phyloP scores from a whole-genome alignment of 2,113 vertebrate species.

The Sclerurus mexicanus region DNA sequence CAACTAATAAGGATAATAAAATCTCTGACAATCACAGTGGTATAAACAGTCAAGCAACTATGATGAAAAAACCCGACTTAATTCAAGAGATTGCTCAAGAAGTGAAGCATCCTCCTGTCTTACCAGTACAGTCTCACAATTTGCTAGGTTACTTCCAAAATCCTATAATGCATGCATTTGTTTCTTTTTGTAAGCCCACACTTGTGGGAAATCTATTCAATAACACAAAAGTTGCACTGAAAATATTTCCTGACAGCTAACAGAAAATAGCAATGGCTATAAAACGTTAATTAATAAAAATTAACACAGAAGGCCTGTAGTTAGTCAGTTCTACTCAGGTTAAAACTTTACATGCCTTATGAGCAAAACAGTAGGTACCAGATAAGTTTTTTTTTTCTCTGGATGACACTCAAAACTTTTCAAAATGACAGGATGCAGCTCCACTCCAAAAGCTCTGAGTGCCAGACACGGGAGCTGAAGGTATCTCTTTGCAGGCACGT shows the following conservation, averaged over 20 bases:
- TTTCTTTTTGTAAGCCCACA: background rate
- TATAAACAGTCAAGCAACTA: background rate
- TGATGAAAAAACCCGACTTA: background rate
- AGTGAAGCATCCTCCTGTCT: background rate
- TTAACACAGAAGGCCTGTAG: background rate
- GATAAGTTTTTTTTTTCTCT: background rate
- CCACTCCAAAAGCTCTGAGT: background rate
- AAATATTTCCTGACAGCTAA: background rate
- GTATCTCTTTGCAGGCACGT: background rate
- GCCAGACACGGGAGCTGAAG: background rate
- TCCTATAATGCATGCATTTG: background rate
- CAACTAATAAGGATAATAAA: background rate
- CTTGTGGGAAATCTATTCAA: background rate
- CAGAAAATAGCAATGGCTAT: background rate
- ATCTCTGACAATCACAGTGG: background rate
- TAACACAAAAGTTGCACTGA: background rate
- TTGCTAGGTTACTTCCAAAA: background rate
- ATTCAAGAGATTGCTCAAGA: background rate
- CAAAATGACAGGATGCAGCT: background rate
- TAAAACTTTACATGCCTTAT: background rate
- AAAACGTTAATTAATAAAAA: background rate
- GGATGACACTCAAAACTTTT: background rate
- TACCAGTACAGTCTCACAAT: background rate
- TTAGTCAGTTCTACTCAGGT: background rate
- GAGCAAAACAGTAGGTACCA: background rate